phyloP scores from a whole-genome alignment of 1,140 invertebrate species.

The Dendroctonus ponderosae region DNA sequence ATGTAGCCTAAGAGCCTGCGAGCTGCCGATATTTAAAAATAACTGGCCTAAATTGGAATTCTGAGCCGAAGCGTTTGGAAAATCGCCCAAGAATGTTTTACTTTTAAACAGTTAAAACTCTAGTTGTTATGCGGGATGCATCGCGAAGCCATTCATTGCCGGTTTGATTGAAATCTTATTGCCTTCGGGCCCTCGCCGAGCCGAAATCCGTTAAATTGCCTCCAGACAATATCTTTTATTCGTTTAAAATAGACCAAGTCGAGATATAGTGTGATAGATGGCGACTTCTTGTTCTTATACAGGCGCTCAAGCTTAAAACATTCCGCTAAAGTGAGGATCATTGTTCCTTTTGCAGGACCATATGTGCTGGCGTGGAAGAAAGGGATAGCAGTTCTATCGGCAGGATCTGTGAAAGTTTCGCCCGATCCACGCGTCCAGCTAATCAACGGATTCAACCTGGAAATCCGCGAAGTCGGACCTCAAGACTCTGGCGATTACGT shows the following conservation, averaged over 20 bases:
- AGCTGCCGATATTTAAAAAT: too few relatives aligned
- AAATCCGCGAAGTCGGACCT: constrained; percentile 57
- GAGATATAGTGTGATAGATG: constrained; percentile 20
- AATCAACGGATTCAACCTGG: constrained; percentile 57
- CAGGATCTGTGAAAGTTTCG: constrained; percentile 59
- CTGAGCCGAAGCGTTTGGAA: neutral
- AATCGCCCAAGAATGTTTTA: constrained; percentile 7
- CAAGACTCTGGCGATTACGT: constrained; percentile 62
- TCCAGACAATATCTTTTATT: constrained; percentile 36
- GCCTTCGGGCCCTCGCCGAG: constrained; percentile 16
- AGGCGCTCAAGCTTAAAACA: neutral
- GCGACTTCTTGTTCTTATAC: neutral
- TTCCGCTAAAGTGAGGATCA: neutral
- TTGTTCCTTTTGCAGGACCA: constrained; percentile 47
- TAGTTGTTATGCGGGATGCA: constrained; percentile 4
- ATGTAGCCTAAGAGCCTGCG: too few relatives aligned
- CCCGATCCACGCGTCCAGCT: constrained; percentile 58
- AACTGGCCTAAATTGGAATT: neutral
- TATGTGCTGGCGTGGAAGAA: constrained; percentile 61
- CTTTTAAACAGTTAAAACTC: constrained; percentile 6
- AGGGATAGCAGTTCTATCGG: constrained; percentile 59
- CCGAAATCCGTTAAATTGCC: constrained; percentile 39
- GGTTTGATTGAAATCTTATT: constrained; percentile 24
- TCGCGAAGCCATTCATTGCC: constrained; percentile 9
- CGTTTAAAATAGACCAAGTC: constrained; percentile 9